Percentiles rank a stretch among this genome's conserved stretches.
Evolutionary conservation across 2,888 invertebrate genomes (phyloP).

Genomic region (Cerastoderma edule): DNA sequence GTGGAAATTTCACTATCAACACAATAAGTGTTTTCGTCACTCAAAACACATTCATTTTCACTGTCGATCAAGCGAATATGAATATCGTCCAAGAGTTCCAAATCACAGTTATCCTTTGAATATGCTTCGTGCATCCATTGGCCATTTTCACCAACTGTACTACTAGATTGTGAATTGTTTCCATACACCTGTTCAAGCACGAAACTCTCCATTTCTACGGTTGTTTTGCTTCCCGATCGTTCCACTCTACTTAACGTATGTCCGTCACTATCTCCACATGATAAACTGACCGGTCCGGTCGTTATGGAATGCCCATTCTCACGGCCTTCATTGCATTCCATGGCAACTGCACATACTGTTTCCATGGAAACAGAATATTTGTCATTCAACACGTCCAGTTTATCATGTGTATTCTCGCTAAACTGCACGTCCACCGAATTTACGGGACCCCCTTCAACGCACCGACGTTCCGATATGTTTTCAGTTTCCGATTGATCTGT

Average conservation of each 20-base stretch:
- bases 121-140: no score
- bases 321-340: slow-evolving; percentile 17
- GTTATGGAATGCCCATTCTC: slow-evolving; percentile 17
- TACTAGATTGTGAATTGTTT: no score
- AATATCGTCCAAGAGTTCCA: no score
- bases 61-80: no score
- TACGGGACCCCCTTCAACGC: not conserved
- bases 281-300: slow-evolving; percentile 23
- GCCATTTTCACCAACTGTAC: no score
- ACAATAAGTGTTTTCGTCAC: no score
- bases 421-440: not conserved
- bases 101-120: no score
- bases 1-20: no score
- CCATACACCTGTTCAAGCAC: no score
- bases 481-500: slow-evolving; percentile 2
- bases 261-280: slow-evolving; percentile 3
- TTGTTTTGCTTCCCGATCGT: not conserved
- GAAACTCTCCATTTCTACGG: no score
- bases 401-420: not conserved
- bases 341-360: slow-evolving; percentile 27
- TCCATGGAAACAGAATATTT: slow-evolving; percentile 28
- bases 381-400: slow-evolving; percentile 11
- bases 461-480: slow-evolving; percentile 13
- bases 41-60: no score
- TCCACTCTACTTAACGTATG: slow-evolving; percentile 1